Conservation (phyloP, 2,797 vertebrate genomes). For the Thamnophis elegans region DNA sequence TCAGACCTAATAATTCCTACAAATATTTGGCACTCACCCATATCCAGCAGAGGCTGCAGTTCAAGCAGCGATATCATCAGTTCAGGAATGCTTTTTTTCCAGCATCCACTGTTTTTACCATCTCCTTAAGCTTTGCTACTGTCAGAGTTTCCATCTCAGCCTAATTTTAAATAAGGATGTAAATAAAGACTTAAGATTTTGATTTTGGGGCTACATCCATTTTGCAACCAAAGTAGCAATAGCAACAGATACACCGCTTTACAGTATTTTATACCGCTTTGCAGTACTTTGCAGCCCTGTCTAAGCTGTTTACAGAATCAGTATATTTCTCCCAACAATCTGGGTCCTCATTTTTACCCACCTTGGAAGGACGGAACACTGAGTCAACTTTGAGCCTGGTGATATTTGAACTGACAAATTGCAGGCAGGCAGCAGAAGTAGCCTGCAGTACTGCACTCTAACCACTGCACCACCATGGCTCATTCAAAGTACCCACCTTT, state of each 20-base stretch:
- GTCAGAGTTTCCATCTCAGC: constrained; percentile 42
- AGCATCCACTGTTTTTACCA: neutral
- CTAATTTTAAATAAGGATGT: constrained; percentile 11
- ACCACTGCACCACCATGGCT: no score
- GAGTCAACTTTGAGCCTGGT: no score
- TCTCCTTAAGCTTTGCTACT: neutral
- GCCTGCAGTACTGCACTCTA: no score
- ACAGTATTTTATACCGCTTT: no score
- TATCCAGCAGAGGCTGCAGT: neutral
- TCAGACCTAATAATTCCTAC: neutral
- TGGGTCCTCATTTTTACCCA: no score
- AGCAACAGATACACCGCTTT: no score
- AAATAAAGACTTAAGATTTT: constrained; percentile 28
- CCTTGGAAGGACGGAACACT: no score
- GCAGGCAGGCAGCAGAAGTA: no score
- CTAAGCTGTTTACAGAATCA: no score
- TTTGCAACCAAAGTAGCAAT: neutral
- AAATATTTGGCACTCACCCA: constrained; percentile 25
- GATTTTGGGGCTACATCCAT: constrained; percentile 26
- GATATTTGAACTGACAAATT: no score
- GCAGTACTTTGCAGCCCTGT: no score
- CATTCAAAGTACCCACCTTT: neutral
- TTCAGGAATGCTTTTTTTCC: constrained; percentile 46
- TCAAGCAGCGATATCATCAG: constrained; percentile 49
- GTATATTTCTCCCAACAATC: no score